phyloP scores from a whole-genome alignment of 1,140 invertebrate species.

The Drosophila murphyi region DNA sequence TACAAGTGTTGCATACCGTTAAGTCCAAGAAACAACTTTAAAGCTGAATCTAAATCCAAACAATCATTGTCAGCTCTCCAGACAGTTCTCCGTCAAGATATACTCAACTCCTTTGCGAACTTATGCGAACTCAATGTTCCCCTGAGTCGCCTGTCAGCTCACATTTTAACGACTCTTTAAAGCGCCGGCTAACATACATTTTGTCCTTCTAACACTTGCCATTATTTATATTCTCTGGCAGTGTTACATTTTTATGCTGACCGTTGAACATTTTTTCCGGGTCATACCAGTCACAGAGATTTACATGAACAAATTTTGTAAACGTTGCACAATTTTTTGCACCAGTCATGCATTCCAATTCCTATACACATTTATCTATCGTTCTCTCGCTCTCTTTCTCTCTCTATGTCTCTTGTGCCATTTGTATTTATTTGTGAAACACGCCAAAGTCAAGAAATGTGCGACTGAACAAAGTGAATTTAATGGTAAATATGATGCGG shows the following conservation, averaged over 20 bases:
- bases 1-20: not conserved
- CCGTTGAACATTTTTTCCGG: constrained; percentile 24
- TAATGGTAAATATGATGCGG: constrained; percentile 62
- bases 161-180: constrained; percentile 19
- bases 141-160: not conserved
- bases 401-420: not conserved
- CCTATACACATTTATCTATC: constrained; percentile 73
- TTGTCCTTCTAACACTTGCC: constrained; percentile 22
- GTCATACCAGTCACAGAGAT: constrained; percentile 17
- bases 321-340: constrained; percentile 54
- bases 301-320: constrained; percentile 24
- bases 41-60: not conserved
- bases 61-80: not conserved
- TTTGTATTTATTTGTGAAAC: constrained; percentile 31
- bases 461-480: constrained; percentile 30
- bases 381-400: constrained; percentile 5
- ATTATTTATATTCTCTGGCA: constrained; percentile 24
- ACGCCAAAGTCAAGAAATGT: constrained; percentile 43
- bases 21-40: no score
- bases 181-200: constrained; percentile 45
- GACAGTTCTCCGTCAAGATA: not conserved
- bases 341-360: constrained; percentile 70
- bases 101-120: no score
- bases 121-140: not conserved
- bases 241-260: constrained; percentile 41